Conservation (phyloP, 2,113 vertebrate species). For the Gymnarchus niloticus region DNA sequence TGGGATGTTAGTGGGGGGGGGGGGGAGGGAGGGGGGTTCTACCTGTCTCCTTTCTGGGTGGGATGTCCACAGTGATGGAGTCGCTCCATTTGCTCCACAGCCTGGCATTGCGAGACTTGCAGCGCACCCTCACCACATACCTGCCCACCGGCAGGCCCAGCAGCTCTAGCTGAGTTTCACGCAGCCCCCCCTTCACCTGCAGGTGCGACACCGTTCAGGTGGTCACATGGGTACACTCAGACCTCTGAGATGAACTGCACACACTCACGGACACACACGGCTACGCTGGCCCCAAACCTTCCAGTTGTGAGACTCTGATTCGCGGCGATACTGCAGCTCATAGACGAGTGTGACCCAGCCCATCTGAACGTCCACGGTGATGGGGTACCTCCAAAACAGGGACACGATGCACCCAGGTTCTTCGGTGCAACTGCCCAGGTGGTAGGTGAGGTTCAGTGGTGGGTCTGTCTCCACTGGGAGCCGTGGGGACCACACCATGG, state of each 20-base stretch:
- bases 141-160: slow-evolving; percentile 51
- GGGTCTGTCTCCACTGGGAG: slow-evolving; percentile 60
- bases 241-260: neutral
- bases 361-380: slow-evolving; percentile 47
- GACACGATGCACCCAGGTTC: slow-evolving; percentile 41
- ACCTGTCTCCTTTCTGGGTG: slow-evolving; percentile 19
- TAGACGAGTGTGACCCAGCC: slow-evolving; percentile 68
- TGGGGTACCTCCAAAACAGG: slow-evolving; percentile 61
- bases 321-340: slow-evolving; percentile 59
- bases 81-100: slow-evolving; percentile 65
- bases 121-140: slow-evolving; percentile 57
- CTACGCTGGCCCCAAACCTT: slow-evolving; percentile 41
- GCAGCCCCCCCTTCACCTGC: slow-evolving; percentile 57
- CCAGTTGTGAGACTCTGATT: slow-evolving; percentile 48
- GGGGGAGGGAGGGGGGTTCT: neutral
- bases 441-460: slow-evolving; percentile 57
- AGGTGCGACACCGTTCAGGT: neutral
- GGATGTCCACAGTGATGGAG: slow-evolving; percentile 45
- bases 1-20: neutral
- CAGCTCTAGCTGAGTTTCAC: slow-evolving; percentile 55
- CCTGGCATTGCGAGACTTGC: slow-evolving; percentile 53
- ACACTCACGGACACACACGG: neutral
- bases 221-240: neutral
- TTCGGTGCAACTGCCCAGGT: slow-evolving; percentile 44
- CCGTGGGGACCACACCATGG: neutral